These are phyloP conservation scores for Phymorhynchus buccinoides DNA, from an alignment of 1,140 invertebrate species.

Conservation along the genomic window DNA sequence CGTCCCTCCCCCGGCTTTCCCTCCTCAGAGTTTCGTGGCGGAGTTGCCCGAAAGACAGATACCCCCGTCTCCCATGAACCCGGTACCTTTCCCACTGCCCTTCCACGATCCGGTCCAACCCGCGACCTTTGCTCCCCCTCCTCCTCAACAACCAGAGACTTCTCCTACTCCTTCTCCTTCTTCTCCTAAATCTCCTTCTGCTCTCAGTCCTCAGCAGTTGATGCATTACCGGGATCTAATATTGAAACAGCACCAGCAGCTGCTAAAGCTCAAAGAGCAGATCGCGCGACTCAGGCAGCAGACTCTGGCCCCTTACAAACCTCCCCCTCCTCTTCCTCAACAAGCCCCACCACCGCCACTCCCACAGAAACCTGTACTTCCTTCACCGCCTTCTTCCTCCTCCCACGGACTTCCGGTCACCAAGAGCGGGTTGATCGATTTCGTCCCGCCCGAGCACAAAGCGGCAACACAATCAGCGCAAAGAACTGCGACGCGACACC, in stretches of 20 bases:
- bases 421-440: not conserved
- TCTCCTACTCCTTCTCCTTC: not conserved
- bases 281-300: not conserved
- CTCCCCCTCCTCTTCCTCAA: not conserved
- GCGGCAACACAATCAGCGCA: not conserved
- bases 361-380: no score
- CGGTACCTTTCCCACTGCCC: no score
- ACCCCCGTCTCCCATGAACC: no score
- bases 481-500: not conserved
- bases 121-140: not conserved
- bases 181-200: not conserved
- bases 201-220: not conserved
- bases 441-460: not conserved
- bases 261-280: not conserved
- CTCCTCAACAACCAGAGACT: not conserved
- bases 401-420: not conserved
- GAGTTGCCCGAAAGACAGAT: no score
- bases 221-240: not conserved
- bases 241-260: not conserved
- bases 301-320: not conserved
- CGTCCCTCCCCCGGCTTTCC: no score
- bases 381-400: not conserved
- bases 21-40: no score
- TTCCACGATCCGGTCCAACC: not conserved
- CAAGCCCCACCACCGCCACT: not conserved